Evolutionary conservation across 2,113 vertebrate species (phyloP).

Genomic region (Podilymbus podiceps): DNA sequence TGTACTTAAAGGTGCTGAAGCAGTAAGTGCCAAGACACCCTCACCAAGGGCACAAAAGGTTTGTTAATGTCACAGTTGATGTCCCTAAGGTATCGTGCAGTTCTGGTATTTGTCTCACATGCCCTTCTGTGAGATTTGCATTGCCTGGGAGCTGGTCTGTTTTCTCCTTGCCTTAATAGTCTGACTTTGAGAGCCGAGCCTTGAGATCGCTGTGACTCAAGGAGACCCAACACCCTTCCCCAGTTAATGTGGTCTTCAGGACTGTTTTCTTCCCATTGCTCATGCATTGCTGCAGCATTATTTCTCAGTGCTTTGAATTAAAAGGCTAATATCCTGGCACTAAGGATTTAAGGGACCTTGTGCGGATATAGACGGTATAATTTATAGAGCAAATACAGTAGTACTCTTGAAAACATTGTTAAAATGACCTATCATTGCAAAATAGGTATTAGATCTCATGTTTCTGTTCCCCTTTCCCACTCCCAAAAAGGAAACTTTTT

Average conservation of each 20-base stretch:
- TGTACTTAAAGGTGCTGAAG: background rate
- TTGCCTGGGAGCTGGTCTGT: background rate
- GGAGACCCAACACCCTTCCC: background rate
- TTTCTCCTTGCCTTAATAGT: conserved; percentile 1
- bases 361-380: background rate
- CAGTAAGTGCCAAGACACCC: background rate
- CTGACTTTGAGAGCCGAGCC: conserved; percentile 1
- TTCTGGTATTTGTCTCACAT: background rate
- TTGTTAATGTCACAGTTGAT: background rate
- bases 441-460: background rate
- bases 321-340: background rate
- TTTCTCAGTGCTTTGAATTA: conserved; percentile 43
- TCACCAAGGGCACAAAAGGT: background rate
- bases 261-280: conserved; percentile 3
- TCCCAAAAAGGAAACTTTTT: background rate
- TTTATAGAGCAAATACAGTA: conserved; percentile 8
- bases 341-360: conserved; percentile 10
- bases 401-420: conserved; percentile 24
- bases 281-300: background rate
- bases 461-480: background rate
- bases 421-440: background rate
- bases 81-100: background rate
- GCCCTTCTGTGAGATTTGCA: background rate
- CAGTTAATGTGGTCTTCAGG: background rate
- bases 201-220: background rate